Evolutionary conservation across 2,113 vertebrate genomes (phyloP), one percentile per base, ranked within the genome.

Genomic region (Channa argus): DNA sequence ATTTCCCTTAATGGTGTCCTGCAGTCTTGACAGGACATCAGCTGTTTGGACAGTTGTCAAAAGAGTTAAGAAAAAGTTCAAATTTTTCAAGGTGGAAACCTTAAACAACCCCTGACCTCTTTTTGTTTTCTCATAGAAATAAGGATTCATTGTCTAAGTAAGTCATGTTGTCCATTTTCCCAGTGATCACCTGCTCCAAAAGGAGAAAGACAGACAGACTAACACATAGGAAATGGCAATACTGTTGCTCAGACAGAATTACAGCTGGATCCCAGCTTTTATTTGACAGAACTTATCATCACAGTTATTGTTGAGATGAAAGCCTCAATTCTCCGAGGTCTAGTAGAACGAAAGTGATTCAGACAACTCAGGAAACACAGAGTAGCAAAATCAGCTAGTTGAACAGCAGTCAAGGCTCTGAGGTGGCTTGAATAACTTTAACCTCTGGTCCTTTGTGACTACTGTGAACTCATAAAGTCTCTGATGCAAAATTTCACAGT

Each of bases 281-380:
- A 88, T 93, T 93, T 92, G 93, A 93, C 92, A 93, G 84, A 65
- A 89, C 62, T 82, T 76, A 80, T 92, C 89, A 91, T 81, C 88
- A 52, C 87, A 64, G 60, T 84, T 79, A 88, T 90, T 89, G 91
- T 86, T 75, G 75, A 59, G 84, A 85, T 87, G 85, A 87, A 92
- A 91, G 82, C 49, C 8, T 24, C 50, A 77, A 88, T 65, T 83
- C 93, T 92, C 90, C 8, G 75, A 87, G 93, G 92, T 44, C 89
- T 15, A 67, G 60, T 80, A 60, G 47, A 85, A 85, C 69, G 80
- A 86, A 80, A 90, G 86, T 88, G 56, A 89, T 88, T 79, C 83
- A 79, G 59, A 80, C 82, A 74, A 86, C 83, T 90, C 90, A 91
- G 94, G 94, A 95, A 95, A 70, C 68, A 3, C 38, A 1, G 51